These are phyloP conservation scores for Coregonus ussuriensis DNA, from an alignment of 2,797 vertebrate species.

Conservation along the genomic window DNA sequence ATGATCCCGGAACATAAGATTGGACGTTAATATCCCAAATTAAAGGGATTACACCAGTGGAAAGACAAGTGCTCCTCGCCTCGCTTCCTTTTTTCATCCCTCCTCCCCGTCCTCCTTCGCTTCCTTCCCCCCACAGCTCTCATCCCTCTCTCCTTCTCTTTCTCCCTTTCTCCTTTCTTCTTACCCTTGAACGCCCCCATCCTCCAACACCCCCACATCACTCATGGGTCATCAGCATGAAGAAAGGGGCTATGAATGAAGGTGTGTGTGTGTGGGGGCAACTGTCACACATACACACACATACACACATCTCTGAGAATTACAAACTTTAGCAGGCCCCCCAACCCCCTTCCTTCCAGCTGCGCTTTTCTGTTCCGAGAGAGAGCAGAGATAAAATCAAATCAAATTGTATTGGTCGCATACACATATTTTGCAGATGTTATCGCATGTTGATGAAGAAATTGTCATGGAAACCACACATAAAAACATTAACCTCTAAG, in stretches of 20 bases:
- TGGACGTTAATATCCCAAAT: constrained; percentile 71
- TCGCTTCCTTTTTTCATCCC: constrained; percentile 24
- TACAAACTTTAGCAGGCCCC: no score
- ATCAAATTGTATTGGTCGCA: no score
- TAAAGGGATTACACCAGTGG: constrained; percentile 66
- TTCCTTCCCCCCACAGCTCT: no score
- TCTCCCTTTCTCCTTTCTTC: neutral
- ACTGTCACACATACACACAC: neutral
- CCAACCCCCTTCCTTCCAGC: no score
- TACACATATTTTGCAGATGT: no score
- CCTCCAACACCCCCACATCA: constrained; percentile 53
- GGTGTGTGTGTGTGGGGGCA: constrained; percentile 9
- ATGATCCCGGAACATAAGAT: constrained; percentile 64
- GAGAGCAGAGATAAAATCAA: no score
- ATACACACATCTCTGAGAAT: neutral
- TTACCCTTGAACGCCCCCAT: constrained; percentile 43
- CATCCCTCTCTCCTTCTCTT: neutral
- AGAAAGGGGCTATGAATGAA: constrained; percentile 29
- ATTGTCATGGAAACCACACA: no score
- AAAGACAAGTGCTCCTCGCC: constrained; percentile 57
- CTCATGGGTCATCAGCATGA: constrained; percentile 72
- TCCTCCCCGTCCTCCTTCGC: neutral
- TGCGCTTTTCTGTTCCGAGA: no score
- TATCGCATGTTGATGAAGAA: no score
- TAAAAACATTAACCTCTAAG: no score